Conservation (phyloP, 1,140 invertebrate species). For the Drosophila dunni region DNA sequence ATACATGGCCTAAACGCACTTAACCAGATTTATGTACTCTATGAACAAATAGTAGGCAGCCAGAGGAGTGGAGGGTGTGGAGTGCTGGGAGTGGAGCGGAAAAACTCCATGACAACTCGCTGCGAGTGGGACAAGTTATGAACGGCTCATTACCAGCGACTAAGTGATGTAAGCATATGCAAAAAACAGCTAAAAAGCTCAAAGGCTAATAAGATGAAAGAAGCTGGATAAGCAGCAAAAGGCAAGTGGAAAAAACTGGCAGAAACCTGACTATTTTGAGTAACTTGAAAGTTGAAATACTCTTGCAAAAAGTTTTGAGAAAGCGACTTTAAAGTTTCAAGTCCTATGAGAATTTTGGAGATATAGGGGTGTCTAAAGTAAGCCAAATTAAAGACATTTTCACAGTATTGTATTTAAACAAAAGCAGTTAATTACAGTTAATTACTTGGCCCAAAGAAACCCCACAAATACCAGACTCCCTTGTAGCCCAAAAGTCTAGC, state of each 20-base stretch:
- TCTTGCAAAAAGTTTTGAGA: too few species aligned
- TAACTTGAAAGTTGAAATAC: background rate
- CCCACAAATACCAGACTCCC: too few species aligned
- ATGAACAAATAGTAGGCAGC: background rate
- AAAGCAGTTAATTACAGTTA: too few species aligned
- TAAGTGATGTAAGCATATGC: constrained; percentile 68
- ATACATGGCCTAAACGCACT: constrained; percentile 45
- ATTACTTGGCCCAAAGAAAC: too few species aligned
- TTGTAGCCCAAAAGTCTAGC: too few species aligned
- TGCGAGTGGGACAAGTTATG: constrained; percentile 43
- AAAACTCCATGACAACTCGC: constrained; percentile 20
- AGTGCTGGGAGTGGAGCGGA: background rate
- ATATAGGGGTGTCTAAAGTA: too few species aligned
- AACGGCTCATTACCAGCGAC: constrained; percentile 63
- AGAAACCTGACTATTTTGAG: background rate
- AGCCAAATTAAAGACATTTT: too few species aligned
- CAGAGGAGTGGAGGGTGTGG: too few species aligned
- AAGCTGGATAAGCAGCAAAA: constrained; percentile 1
- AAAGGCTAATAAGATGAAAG: background rate
- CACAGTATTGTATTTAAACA: too few species aligned
- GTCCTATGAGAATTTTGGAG: too few species aligned
- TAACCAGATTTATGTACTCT: constrained; percentile 64
- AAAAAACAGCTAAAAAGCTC: constrained; percentile 8
- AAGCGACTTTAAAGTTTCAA: too few species aligned
- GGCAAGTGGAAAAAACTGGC: background rate